Base-by-base conservation (phyloP, 2,888 invertebrate genomes). In the Parnassius orleans region DNA sequence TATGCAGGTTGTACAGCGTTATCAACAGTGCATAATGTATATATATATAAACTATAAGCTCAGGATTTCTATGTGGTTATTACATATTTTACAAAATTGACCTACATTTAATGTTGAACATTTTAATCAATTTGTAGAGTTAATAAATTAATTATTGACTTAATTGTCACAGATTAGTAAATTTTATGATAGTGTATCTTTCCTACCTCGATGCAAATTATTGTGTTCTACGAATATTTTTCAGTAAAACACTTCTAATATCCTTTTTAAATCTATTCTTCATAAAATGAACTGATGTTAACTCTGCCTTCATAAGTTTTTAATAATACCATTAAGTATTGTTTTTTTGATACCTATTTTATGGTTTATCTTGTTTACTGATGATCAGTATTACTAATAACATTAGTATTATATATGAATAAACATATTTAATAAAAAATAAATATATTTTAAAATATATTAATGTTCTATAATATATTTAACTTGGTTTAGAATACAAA, bases 271-370 rank as follows among this genome's bases (percentile, higher is more conserved):
- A n/a, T 52, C 10, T 44, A 24, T 55, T 53, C 56, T 52, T 56
- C 56, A 47, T 15, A 24, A 33, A 44, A 42, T 11, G 60, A 61
- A 65, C 61, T 63, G 61, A 66, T 53, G 48, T 61, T 50, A 61
- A 50, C 56, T 63, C 42, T 60, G 65, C 66, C 67, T 66, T 66
- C 46, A 61, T 68, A 33, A 33, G 33, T n/a, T n/a, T n/a, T n/a
- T n/a, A n/a, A n/a, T n/a, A n/a, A n/a, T n/a, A n/a, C n/a, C n/a
- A n/a, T n/a, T n/a, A n/a, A n/a, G n/a, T n/a, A n/a, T n/a, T n/a
- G n/a, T n/a, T n/a, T n/a, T n/a, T n/a, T 63, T 63, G 46, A 55
- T 59, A 63, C 46, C 55, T 58, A 57, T 41, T 59, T 41, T 54
- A 41, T 47, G 52, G 55, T n/a, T 52, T 51, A 50, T 54, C 33